Conservation (phyloP, 2,113 vertebrate species). For the Cranoglanis bouderius region DNA sequence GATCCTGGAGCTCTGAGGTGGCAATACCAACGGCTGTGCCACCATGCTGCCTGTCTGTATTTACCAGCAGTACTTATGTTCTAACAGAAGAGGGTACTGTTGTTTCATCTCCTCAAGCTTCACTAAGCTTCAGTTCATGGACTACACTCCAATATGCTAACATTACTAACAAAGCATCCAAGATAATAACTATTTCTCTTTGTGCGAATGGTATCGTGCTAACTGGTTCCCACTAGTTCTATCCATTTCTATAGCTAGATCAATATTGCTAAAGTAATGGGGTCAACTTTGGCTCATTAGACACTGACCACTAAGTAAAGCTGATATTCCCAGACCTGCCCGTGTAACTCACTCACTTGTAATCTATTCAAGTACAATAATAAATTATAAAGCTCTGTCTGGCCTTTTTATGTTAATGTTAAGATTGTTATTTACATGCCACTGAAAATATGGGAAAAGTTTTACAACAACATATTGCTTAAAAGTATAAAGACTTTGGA, state of each 20-base stretch:
- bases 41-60: background rate
- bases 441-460: too few relatives aligned
- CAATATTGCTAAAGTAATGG: background rate
- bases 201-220: background rate
- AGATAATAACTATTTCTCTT: background rate
- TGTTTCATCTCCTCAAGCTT: background rate
- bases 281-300: background rate
- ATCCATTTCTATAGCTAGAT: background rate
- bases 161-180: background rate
- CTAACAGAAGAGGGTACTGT: constrained; percentile 58
- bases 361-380: background rate
- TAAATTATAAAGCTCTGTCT: background rate
- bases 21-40: background rate
- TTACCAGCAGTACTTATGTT: constrained; percentile 29
- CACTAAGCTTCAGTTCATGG: background rate
- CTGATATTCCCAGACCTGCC: background rate
- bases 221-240: background rate
- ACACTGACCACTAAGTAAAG: background rate
- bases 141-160: background rate
- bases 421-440: background rate
- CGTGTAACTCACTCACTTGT: background rate
- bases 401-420: background rate
- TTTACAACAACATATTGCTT: too few relatives aligned
- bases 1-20: background rate
- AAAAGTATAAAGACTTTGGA: background rate